Base-by-base conservation (phyloP, 2,888 invertebrate species). In the Myopa testacea region DNA sequence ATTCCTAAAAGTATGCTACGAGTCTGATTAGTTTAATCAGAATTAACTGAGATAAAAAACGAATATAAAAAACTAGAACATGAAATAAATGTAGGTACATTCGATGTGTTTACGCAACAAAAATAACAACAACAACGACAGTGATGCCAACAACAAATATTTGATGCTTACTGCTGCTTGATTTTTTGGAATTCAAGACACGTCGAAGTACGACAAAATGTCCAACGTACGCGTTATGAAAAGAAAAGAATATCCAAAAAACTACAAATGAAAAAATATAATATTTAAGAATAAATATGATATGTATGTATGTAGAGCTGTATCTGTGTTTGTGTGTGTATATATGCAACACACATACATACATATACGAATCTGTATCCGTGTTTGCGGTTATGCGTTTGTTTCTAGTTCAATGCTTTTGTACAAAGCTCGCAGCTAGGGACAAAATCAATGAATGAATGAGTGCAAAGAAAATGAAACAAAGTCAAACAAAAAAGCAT, bases 111-210 rank as follows among this genome's bases (percentile, higher is more conserved):
- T 40, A 40, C 40, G 40, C 70, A 26, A 4, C 19, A 52, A 70
- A 10, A 70, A n/a, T n/a, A 70, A 50, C 14, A 26, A 70, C 70
- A 70, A n/a, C 70, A 52, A 1, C 34, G 4, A 14, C 55, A 3
- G 4, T 14, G n/a, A 2, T 38, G 10, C 16, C 55, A 60, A 4
- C 71, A 34, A 58, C 58, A 38, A 72, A n/a, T 12, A 16, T 38
- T 71, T 38, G 7, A 7, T 19, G 40, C 34, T 37, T n/a, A n/a
- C 4, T n/a, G 5, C 83, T 45, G 6, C 10, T 10, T 45, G 10
- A 45, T 45, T 45, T 45, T 45, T 45, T 8, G 10, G 45, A 45
- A 45, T 45, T 45, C 45, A 34, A 70, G 55, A 70, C 55, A 16
- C 70, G 55, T 34, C 52, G 37, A 6, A 5, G 34, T 63, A 63